Base-by-base conservation (phyloP, 1,140 invertebrate species). In the Chionoecetes opilio region DNA sequence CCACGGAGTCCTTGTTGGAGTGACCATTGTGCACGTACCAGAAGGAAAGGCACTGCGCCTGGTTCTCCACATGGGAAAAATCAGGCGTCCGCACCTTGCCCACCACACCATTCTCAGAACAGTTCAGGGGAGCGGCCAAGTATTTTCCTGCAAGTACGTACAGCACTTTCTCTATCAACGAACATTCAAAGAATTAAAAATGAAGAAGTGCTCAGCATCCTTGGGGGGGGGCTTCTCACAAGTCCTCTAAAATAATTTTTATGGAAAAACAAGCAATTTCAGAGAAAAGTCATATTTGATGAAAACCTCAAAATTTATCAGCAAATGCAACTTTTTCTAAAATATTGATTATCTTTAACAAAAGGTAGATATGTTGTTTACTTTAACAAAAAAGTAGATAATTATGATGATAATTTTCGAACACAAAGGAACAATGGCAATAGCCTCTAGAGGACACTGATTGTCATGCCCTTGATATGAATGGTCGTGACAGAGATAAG, bases 21-120 rank as follows among this genome's bases (percentile, higher is more conserved):
- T 89, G n/a, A 32, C 93, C 93, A 38, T 94, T 94, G 53, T 94
- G 93, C 32, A 94, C 21, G 53, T 90, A 94, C 93, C 93, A 94
- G 34, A 90, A 94, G 34, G 87, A 75, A 29, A 90, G 46, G 37
- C 93, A 94, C 93, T 94, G 85, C 0, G 46, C 9, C 31, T 94
- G 34, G 46, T 88, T 26, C n/a, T 46, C n/a, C 38, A 53, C 93
- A 85, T 26, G 26, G n/a, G 35, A 21, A 34, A 53, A 94, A 11
- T 94, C 84, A 26, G 84, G 93, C 11, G 84, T 88, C 31, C 82
- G 41, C 31, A 94, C 93, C n/a, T 31, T 29, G 34, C 93, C 85
- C 53, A 94, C 93, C 46, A 89, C 85, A 9, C 93, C 93, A 29
- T 53, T 53, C n/a, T 38, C 17, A 14, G 34, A 17, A 53, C 75